A percentile compares a stretch with the other conserved stretches of the same genome.
Evolutionary conservation across 2,888 invertebrate species (phyloP).

Genomic region (Hemistola chrysoprasaria): DNA sequence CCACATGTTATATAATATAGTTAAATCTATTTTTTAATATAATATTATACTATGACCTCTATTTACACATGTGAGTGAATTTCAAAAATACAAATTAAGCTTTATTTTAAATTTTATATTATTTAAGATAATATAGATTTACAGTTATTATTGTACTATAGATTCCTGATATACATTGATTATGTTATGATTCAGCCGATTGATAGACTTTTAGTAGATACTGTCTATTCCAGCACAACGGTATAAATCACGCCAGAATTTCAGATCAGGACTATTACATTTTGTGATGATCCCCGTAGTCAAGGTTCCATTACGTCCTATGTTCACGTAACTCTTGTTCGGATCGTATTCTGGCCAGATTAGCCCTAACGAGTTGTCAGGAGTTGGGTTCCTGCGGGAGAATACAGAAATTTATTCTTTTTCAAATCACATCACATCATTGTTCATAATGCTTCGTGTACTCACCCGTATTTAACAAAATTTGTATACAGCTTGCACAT

Average conservation of each 20-base stretch:
- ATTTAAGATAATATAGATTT: too few species aligned
- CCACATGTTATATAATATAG: too few species aligned
- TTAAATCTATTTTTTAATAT: too few species aligned
- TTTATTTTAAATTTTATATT: too few species aligned
- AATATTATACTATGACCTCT: too few species aligned
- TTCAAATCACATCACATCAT: too few species aligned
- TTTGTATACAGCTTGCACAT: conserved; percentile 29
- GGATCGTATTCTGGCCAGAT: conserved; percentile 38
- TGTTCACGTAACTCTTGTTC: conserved; percentile 32
- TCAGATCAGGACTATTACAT: conserved; percentile 25
- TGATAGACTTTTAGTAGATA: neutral
- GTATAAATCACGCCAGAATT: conserved; percentile 37
- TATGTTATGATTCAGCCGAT: too few species aligned
- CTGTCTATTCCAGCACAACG: conserved; percentile 1
- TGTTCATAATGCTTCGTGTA: neutral
- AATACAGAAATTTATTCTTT: neutral
- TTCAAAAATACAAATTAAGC: too few species aligned
- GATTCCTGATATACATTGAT: too few species aligned
- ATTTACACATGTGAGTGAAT: too few species aligned
- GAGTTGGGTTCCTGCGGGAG: conserved; percentile 49
- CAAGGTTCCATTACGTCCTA: conserved; percentile 35
- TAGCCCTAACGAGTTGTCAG: conserved; percentile 39
- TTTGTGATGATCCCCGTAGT: conserved; percentile 23
- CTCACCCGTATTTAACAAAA: conserved; percentile 43
- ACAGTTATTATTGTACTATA: too few species aligned